Percentiles rank a stretch among this genome's conserved stretches.
These are phyloP conservation scores for Archaeoteleia sp. DNA, from an alignment of 2,888 invertebrate genomes.

Conservation along the genomic window DNA sequence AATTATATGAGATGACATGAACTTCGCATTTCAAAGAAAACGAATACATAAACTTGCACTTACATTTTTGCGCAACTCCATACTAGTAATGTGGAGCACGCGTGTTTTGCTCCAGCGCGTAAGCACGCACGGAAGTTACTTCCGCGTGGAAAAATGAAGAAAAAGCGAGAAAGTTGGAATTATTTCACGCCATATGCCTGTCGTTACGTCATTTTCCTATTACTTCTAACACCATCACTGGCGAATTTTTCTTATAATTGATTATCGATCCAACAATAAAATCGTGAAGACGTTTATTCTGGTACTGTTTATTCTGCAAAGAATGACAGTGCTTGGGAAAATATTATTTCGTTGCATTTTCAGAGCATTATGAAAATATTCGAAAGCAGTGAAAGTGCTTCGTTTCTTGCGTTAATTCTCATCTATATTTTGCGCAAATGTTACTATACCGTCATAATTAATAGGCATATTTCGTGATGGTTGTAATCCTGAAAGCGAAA, in stretches of 20 bases:
- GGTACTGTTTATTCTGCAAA: conserved; percentile 1
- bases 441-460: conserved; percentile 15
- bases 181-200: conserved; percentile 22
- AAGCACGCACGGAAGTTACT: conserved; percentile 49
- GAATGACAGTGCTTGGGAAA: background rate
- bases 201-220: conserved; percentile 52
- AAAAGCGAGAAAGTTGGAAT: conserved; percentile 76
- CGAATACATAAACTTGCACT: conserved; percentile 10
- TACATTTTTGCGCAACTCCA: conserved; percentile 11
- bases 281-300: too few species aligned
- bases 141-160: conserved; percentile 68
- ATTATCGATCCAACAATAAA: too few species aligned
- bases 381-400: conserved; percentile 31
- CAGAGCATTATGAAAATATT: conserved; percentile 9
- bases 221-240: too few species aligned
- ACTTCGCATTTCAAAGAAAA: conserved; percentile 10
- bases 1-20: conserved; percentile 6
- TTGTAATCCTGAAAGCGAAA: conserved; percentile 23
- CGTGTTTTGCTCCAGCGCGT: conserved; percentile 15
- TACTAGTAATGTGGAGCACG: conserved; percentile 16
- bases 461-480: conserved; percentile 25
- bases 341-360: conserved; percentile 19
- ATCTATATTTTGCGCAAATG: conserved; percentile 15
- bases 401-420: conserved; percentile 4
- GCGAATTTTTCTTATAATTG: too few species aligned